Evolutionary conservation across 2,797 vertebrate species (phyloP).

Genomic region (Lithobates pipiens): DNA sequence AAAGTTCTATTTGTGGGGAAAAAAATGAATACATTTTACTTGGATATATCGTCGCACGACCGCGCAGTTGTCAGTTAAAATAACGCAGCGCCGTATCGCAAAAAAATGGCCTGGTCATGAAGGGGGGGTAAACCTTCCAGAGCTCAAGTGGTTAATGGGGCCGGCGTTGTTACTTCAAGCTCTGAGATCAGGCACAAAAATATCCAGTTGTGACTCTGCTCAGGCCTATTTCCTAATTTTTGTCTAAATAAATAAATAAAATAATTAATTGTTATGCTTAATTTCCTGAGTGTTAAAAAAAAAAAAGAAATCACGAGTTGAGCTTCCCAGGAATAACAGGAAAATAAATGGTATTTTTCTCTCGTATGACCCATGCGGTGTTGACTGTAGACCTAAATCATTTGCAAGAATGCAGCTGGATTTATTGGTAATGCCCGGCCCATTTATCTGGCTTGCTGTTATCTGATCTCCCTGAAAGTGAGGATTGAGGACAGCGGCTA

Average conservation of each 20-base stretch:
- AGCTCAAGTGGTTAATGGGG: too few species aligned
- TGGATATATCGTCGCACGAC: too few species aligned
- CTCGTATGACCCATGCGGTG: not conserved
- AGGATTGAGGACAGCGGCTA: conserved; percentile 59
- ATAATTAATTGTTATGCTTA: not conserved
- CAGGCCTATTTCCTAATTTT: not conserved
- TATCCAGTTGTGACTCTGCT: too few species aligned
- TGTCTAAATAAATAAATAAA: not conserved
- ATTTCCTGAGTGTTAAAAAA: not conserved
- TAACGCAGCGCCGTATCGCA: too few species aligned
- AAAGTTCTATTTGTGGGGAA: too few species aligned
- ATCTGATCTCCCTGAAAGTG: conserved; percentile 68
- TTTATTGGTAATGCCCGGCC: conserved; percentile 51
- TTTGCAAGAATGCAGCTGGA: conserved; percentile 54
- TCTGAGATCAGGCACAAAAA: too few species aligned
- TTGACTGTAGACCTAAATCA: conserved; percentile 65
- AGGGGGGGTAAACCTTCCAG: too few species aligned
- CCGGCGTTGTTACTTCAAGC: not conserved
- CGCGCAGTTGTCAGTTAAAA: too few species aligned
- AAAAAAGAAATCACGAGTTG: not conserved
- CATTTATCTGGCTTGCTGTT: conserved; percentile 67
- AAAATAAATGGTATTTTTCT: conserved; percentile 3
- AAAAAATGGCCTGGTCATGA: too few species aligned
- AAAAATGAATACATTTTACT: too few species aligned
- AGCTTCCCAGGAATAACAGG: not conserved